These are phyloP conservation scores for Caenorhabditis elegans DNA, from an alignment of 1,140 invertebrate genomes.

Conservation along the genomic window DNA sequence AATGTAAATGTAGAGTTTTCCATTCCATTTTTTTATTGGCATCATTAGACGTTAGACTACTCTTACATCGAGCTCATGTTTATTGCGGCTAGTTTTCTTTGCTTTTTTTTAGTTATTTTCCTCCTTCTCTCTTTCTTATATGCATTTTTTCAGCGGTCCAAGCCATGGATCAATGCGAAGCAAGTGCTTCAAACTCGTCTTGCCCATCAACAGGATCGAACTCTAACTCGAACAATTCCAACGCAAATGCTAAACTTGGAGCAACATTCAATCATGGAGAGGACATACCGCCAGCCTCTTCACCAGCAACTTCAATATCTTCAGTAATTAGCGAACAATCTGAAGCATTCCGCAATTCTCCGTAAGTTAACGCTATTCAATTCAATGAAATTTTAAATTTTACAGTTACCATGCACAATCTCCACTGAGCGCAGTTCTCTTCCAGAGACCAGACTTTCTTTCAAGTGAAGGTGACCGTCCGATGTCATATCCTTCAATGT, in stretches of 20 bases:
- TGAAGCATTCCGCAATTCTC: background rate
- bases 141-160: background rate
- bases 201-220: too few species aligned
- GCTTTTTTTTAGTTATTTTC: too few species aligned
- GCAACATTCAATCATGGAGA: constrained; percentile 9
- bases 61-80: background rate
- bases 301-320: background rate
- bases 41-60: background rate
- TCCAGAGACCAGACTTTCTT: background rate
- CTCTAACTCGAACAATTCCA: background rate
- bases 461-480: background rate
- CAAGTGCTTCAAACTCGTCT: too few species aligned
- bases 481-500: background rate
- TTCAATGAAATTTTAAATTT: background rate
- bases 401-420: background rate
- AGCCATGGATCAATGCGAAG: background rate
- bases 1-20: too few species aligned
- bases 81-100: background rate
- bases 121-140: background rate
- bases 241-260: background rate
- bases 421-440: background rate
- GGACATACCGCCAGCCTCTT: background rate
- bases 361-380: background rate
- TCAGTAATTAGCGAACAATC: background rate
- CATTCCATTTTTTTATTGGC: background rate